Conservation (phyloP, 2,113 vertebrate species). For the Rhinolophus sinicus region DNA sequence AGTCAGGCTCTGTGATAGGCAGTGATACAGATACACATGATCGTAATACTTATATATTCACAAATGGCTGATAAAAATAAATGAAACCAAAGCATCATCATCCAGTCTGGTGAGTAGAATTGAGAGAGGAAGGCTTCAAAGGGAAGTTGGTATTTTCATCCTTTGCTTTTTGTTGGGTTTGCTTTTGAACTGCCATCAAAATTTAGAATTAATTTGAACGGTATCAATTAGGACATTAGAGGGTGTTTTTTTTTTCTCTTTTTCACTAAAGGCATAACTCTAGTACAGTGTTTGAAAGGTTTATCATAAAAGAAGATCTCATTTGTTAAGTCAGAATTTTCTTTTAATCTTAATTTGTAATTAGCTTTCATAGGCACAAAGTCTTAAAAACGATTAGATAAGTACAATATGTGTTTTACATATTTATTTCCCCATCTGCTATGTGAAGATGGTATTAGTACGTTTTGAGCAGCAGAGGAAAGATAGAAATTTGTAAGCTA, state of each 20-base stretch:
- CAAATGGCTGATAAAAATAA: background rate
- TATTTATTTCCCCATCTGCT: background rate
- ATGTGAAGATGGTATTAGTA: background rate
- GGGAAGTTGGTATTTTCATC: background rate
- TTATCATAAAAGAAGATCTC: background rate
- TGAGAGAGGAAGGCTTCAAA: background rate
- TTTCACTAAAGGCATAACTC: background rate
- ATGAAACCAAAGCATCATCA: background rate
- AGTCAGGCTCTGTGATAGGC: background rate
- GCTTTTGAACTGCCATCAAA: background rate
- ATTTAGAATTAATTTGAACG: background rate
- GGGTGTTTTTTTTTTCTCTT: background rate
- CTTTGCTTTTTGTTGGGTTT: background rate
- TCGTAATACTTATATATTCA: background rate
- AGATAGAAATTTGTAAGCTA: background rate
- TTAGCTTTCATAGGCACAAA: background rate
- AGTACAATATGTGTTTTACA: background rate
- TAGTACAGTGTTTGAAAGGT: background rate
- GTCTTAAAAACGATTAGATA: background rate
- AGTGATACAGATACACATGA: background rate
- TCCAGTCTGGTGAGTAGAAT: background rate
- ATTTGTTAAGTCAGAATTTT: background rate
- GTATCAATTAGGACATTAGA: background rate
- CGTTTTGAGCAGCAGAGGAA: background rate
- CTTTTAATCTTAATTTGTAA: background rate